Evolutionary conservation across 2,113 vertebrate genomes (phyloP).

Genomic region (Vimba vimba): DNA sequence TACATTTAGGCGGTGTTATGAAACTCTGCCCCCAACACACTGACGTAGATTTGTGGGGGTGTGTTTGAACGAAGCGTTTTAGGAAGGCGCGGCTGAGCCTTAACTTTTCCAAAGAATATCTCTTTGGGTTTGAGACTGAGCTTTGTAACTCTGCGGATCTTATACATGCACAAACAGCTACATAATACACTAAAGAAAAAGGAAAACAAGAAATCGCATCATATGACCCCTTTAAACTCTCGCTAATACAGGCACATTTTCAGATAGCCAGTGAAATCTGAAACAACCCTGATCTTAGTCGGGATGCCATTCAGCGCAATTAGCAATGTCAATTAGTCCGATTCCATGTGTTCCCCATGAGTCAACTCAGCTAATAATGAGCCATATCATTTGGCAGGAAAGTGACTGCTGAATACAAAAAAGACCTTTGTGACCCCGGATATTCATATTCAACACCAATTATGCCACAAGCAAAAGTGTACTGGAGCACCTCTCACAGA

Average conservation of each 20-base stretch:
- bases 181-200: too few species aligned
- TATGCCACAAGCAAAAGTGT: background rate
- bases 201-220: too few species aligned
- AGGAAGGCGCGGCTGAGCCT: too few species aligned
- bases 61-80: too few species aligned
- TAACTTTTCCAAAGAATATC: too few species aligned
- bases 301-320: constrained; percentile 42
- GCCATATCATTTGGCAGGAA: constrained; percentile 27
- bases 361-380: constrained; percentile 38
- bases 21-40: too few species aligned
- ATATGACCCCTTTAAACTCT: constrained; percentile 13
- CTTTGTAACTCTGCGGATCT: too few species aligned
- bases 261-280: constrained; percentile 28
- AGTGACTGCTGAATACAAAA: constrained; percentile 42
- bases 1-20: too few species aligned
- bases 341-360: constrained; percentile 30
- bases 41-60: too few species aligned
- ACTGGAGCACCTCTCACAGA: background rate
- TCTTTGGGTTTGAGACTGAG: too few species aligned
- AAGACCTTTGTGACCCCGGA: constrained; percentile 37
- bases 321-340: constrained; percentile 52
- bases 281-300: constrained; percentile 49
- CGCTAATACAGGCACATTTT: constrained; percentile 45
- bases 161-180: too few species aligned
- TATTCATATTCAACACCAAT: constrained; percentile 40